Percentiles rank a stretch among this genome's conserved stretches.
Conservation (phyloP, 1,140 invertebrate genomes). For the Phocides pigmalion region DNA sequence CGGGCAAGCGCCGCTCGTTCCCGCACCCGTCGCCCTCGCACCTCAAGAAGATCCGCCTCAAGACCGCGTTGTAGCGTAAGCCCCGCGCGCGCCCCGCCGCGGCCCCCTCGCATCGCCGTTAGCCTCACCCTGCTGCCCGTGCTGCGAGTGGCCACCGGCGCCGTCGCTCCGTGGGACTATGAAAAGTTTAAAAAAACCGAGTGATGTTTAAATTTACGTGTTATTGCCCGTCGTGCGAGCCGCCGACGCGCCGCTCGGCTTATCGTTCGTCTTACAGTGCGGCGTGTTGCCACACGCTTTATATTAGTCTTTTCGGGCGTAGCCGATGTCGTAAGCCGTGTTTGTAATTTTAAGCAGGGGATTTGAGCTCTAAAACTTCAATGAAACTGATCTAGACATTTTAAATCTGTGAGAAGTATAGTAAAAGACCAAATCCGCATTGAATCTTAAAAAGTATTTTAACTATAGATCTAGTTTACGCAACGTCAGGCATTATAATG, state of each 20-base stretch:
- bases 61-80: conserved; percentile 62
- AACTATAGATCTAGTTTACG: not conserved
- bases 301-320: not conserved
- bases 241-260: not conserved
- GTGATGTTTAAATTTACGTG: not conserved
- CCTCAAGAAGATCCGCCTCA: conserved; percentile 71
- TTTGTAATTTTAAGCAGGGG: not conserved
- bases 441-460: not conserved
- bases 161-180: not conserved
- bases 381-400: not conserved
- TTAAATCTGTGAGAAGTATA: not conserved
- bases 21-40: conserved; percentile 52
- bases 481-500: not conserved
- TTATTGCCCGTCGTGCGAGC: not conserved
- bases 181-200: not conserved
- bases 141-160: not conserved
- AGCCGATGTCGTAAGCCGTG: not conserved
- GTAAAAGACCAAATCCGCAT: not conserved
- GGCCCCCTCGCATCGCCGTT: not conserved
- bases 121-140: not conserved
- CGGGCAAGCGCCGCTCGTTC: conserved; percentile 52
- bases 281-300: not conserved
- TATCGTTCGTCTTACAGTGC: not conserved
- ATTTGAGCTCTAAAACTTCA: not conserved
- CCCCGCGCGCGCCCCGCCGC: conserved; percentile 2